Evolutionary conservation across 2,113 vertebrate genomes (phyloP).

Genomic region (Sclerurus mexicanus): DNA sequence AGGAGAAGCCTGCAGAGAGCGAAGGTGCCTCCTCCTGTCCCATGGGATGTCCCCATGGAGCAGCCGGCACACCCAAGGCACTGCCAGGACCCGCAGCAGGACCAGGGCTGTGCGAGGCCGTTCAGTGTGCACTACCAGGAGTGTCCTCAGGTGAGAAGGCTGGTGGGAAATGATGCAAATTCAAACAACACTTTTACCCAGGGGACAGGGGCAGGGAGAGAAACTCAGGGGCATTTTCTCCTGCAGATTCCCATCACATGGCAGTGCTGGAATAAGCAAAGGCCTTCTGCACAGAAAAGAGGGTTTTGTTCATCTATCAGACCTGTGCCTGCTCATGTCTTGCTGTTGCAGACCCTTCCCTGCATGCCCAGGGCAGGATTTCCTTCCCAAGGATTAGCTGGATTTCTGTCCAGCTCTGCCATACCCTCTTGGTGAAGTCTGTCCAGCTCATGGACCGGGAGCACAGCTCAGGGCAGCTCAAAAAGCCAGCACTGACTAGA

Average conservation of each 20-base stretch:
- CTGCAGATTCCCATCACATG: fast-evolving
- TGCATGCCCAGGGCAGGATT: background rate
- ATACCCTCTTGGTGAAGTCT: background rate
- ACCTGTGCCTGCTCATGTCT: background rate
- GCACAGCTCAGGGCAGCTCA: background rate
- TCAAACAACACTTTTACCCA: background rate
- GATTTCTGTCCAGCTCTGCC: background rate
- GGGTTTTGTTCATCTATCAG: background rate
- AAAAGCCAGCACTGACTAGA: background rate
- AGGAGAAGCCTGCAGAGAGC: background rate
- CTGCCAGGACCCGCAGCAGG: fast-evolving
- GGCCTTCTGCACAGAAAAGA: background rate
- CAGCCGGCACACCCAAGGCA: background rate
- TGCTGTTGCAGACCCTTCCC: background rate
- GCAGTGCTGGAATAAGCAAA: background rate
- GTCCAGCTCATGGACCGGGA: background rate
- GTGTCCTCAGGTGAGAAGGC: background rate
- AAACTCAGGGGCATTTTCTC: background rate
- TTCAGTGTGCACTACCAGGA: background rate
- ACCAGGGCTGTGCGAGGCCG: fast-evolving
- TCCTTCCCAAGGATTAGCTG: background rate
- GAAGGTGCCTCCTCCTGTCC: background rate
- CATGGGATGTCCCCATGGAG: background rate
- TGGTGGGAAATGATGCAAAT: background rate
- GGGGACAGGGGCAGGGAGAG: fast-evolving